Evolutionary conservation across 2,113 vertebrate species (phyloP).

Genomic region (Entomyzon cyanotis): DNA sequence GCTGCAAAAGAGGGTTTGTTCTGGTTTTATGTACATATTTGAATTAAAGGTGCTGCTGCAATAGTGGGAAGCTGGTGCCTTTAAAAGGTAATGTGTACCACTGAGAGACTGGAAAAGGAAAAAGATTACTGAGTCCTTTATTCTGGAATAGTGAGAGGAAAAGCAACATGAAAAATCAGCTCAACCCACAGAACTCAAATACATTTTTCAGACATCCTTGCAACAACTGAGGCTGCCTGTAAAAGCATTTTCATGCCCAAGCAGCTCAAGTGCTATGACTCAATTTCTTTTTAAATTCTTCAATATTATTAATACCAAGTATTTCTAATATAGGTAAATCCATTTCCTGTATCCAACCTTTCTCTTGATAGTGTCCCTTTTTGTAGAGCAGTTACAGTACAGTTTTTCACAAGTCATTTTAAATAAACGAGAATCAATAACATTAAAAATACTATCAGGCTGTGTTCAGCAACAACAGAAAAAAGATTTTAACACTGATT

Average conservation of each 20-base stretch:
- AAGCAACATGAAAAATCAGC: background rate
- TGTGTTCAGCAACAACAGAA: conserved; percentile 29
- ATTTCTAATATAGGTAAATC: background rate
- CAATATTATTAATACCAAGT: conserved; percentile 16
- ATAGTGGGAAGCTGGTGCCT: background rate
- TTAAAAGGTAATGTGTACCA: background rate
- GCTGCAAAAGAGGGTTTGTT: background rate
- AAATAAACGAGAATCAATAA: conserved; percentile 57
- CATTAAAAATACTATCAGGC: conserved; percentile 50
- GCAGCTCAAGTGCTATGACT: conserved; percentile 4
- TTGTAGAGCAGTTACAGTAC: conserved; percentile 45
- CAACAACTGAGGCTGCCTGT: background rate
- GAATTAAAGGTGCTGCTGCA: background rate
- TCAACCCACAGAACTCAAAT: conserved; percentile 4
- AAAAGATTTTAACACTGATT: conserved; percentile 50
- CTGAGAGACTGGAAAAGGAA: background rate
- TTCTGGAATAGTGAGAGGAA: background rate
- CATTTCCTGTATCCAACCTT: conserved; percentile 16
- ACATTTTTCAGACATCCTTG: background rate
- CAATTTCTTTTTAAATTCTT: background rate
- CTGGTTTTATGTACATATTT: background rate
- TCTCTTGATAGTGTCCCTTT: conserved; percentile 60
- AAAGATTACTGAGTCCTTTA: background rate
- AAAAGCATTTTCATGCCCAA: background rate
- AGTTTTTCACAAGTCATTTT: conserved; percentile 55